Percentiles rank a stretch among this genome's conserved stretches.
Conservation (phyloP, 2,797 vertebrate genomes). For the Chelonia mydas region DNA sequence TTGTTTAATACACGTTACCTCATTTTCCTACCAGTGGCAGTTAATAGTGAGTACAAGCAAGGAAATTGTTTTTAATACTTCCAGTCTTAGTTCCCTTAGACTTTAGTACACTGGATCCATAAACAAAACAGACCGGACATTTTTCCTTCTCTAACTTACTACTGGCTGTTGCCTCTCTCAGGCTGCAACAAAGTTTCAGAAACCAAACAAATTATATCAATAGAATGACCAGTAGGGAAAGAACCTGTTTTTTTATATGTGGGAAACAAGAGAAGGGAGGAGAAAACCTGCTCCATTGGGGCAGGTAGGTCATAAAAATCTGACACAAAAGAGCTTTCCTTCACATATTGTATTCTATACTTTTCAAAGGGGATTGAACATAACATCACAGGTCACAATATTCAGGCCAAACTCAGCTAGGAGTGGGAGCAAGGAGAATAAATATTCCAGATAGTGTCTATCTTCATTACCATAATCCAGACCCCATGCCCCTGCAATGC, state of each 20-base stretch:
- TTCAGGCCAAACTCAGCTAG: slow-evolving; percentile 15
- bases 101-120: neutral
- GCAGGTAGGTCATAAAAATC: slow-evolving; percentile 28
- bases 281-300: slow-evolving; percentile 1
- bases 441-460: slow-evolving; percentile 42
- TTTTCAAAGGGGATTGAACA: neutral
- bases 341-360: neutral
- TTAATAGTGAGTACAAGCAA: neutral
- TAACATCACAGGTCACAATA: slow-evolving; percentile 24
- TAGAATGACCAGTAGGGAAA: neutral
- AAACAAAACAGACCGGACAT: neutral
- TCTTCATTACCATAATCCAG: slow-evolving; percentile 20
- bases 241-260: neutral
- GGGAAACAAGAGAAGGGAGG: slow-evolving; percentile 41
- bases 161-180: neutral
- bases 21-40: neutral
- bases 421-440: slow-evolving; percentile 46
- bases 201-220: neutral
- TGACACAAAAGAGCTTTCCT: neutral
- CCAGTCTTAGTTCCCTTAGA: slow-evolving; percentile 4
- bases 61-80: neutral
- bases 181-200: slow-evolving; percentile 5
- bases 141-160: neutral
- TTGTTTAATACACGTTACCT: slow-evolving; percentile 23
- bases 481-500: slow-evolving; percentile 33